A percentile compares a stretch with the other conserved stretches of the same genome.
phyloP scores from a whole-genome alignment of 2,113 vertebrate species.

The Ondatra zibethicus region DNA sequence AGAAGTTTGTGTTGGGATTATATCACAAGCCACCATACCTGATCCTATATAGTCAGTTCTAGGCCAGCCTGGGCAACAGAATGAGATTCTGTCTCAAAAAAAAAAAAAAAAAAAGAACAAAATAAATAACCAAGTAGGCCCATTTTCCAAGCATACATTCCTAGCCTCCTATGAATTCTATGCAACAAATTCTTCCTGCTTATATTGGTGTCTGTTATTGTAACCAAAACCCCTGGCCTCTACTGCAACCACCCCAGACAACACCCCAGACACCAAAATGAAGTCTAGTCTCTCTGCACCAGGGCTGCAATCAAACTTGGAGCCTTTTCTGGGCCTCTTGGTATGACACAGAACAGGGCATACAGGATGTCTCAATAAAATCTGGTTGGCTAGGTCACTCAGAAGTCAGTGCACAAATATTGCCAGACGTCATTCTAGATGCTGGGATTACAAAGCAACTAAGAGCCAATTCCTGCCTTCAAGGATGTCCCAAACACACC shows the following conservation, averaged over 20 bases:
- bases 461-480: slow-evolving; percentile 2
- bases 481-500: background rate
- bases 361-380: slow-evolving; percentile 26
- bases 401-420: slow-evolving; percentile 13
- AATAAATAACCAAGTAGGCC: background rate
- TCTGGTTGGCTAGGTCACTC: background rate
- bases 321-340: background rate
- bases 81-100: background rate
- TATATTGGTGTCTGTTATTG: background rate
- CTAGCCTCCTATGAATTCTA: background rate
- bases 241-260: background rate
- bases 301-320: slow-evolving; percentile 41
- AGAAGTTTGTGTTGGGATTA: slow-evolving; percentile 1
- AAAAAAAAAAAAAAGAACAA: no score
- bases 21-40: background rate
- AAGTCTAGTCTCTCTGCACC: background rate
- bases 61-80: background rate
- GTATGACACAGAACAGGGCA: slow-evolving; percentile 22
- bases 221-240: slow-evolving; percentile 18
- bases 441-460: slow-evolving; percentile 17
- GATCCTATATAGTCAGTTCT: background rate
- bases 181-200: slow-evolving; percentile 26
- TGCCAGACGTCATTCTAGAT: slow-evolving; percentile 18
- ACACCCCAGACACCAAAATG: slow-evolving; percentile 22
- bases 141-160: slow-evolving; percentile 19